phyloP scores from a whole-genome alignment of 1,140 invertebrate genomes.

The Camponotus vicinus region DNA sequence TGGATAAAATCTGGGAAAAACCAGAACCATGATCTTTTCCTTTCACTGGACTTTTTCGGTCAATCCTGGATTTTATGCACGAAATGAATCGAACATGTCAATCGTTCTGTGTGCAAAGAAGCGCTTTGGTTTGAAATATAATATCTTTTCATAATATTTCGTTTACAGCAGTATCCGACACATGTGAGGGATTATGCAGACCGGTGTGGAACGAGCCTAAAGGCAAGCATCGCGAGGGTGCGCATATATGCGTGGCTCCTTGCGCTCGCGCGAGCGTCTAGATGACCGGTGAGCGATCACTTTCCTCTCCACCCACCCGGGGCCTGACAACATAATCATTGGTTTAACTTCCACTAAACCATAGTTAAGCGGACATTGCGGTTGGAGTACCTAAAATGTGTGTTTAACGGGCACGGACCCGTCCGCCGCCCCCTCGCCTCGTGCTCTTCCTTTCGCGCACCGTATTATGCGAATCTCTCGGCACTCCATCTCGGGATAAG shows the following conservation, averaged over 20 bases:
- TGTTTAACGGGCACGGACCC: conserved; percentile 79
- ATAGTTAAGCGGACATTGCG: conserved; percentile 84
- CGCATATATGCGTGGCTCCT: conserved; percentile 39
- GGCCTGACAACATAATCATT: conserved; percentile 85
- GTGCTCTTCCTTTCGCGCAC: conserved; percentile 38
- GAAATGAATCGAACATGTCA: too few relatives aligned
- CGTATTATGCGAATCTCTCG: conserved; percentile 62
- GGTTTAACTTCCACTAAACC: conserved; percentile 84
- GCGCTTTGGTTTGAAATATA: too few relatives aligned
- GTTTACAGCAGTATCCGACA: too few relatives aligned
- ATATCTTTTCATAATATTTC: too few relatives aligned
- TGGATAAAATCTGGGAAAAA: too few relatives aligned
- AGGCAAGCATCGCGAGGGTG: conserved; percentile 13
- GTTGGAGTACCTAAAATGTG: conserved; percentile 84
- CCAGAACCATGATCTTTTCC: too few relatives aligned
- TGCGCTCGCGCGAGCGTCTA: conserved; percentile 51
- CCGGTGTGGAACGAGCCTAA: conserved; percentile 42
- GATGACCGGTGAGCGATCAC: conserved; percentile 82
- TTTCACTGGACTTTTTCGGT: too few relatives aligned
- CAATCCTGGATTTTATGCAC: too few relatives aligned
- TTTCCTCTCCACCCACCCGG: conserved; percentile 82
- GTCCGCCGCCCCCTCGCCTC: conserved; percentile 54
- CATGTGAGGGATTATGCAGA: background rate
- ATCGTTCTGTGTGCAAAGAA: too few relatives aligned
- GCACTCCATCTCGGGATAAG: conserved; percentile 33